Base-by-base conservation (phyloP, 2,113 vertebrate genomes). In the Scomber scombrus region DNA sequence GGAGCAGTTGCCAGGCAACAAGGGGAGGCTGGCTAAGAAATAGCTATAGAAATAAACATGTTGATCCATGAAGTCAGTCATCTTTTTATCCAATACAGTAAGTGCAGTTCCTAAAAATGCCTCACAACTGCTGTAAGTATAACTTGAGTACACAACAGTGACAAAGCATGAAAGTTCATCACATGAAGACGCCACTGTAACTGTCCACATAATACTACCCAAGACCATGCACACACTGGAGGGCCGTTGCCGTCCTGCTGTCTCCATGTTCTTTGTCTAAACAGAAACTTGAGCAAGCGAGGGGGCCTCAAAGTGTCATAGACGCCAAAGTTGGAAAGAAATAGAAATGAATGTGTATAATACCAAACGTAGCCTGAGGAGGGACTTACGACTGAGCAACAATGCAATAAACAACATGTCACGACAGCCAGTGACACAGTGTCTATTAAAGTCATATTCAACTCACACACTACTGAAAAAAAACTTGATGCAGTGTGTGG, bases 241-340 rank as follows among this genome's bases (percentile, higher is more conserved):
- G 49, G 43, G 23, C 15, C 52, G 11, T 73, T 14, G 79, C 47
- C 34, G 69, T 70, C 81, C 21, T 65, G 40, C 58, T 60, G 84
- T 77, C 74, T 78, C 12, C 5, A 1, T 15, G 23, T 16, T 79
- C 66, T 71, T 82, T 74, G 85, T 90, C 57, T 26, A 15, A 60
- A 56, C 14, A 58, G 79, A 88, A 84, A 89, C 66, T 45, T 75
- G 74, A 86, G 78, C 19, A 56, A 72, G 62, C 11, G 2, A n/a
- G 3, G 0, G 50, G 63, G 58, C 69, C 66, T 72, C n/a, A 72
- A 50, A 64, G 63, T 76, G 55, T 71, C 81, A 75, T 3, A 15
- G 34, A 45, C 1, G 11, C 46, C 82, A 74, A 62, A 26, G 23
- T 26, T 26, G 23, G 23, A 26, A 26, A 67, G 51, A 70, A 75